Percentiles rank a stretch among this genome's conserved stretches.
Conservation (phyloP, 2,888 invertebrate genomes). For the Aspidapion aeneum region DNA sequence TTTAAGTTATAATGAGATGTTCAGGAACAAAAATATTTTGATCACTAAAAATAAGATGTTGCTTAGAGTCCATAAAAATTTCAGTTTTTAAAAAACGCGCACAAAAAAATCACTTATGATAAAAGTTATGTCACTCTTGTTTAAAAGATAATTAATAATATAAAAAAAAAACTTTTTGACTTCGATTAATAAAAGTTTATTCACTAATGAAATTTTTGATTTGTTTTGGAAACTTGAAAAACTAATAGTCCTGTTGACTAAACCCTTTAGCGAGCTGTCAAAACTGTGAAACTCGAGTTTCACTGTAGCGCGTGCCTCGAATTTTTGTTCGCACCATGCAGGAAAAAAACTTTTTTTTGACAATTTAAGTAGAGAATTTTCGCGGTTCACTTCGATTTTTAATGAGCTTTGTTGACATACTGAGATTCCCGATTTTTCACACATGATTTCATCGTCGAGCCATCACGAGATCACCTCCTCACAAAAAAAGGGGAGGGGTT, state of each 20-base stretch:
- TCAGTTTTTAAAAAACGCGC: too few relatives aligned
- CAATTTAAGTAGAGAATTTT: slow-evolving; percentile 30
- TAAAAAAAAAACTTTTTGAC: too few relatives aligned
- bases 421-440: slow-evolving; percentile 46
- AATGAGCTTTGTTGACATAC: slow-evolving; percentile 45
- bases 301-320: slow-evolving; percentile 8
- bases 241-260: slow-evolving; percentile 39
- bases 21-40: too few relatives aligned
- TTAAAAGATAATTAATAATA: too few relatives aligned
- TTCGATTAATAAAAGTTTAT: too few relatives aligned
- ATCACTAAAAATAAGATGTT: too few relatives aligned
- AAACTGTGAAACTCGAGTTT: not conserved
- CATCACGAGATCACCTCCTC: slow-evolving; percentile 33
- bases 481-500: not conserved
- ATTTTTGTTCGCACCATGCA: slow-evolving; percentile 4
- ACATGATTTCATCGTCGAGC: slow-evolving; percentile 45
- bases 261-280: slow-evolving; percentile 30
- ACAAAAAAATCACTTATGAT: too few relatives aligned
- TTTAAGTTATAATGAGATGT: too few relatives aligned
- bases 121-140: too few relatives aligned
- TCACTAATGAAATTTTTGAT: too few relatives aligned
- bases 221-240: too few relatives aligned
- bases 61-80: too few relatives aligned
- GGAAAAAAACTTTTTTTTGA: slow-evolving; percentile 4
- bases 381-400: slow-evolving; percentile 35